phyloP scores from a whole-genome alignment of 2,797 vertebrate species.

The Adelosebastes latens region DNA sequence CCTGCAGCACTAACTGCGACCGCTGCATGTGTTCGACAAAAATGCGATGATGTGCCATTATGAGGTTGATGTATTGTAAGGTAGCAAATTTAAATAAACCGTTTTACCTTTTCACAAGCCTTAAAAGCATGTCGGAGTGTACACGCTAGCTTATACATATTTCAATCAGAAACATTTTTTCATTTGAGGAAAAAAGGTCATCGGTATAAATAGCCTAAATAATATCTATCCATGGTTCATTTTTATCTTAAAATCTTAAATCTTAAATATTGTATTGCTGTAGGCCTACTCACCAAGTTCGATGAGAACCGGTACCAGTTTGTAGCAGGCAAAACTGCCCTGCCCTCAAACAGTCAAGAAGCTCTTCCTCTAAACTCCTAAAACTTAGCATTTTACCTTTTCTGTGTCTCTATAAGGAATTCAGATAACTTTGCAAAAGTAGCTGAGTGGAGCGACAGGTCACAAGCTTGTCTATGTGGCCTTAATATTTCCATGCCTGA shows the following conservation, averaged over 20 bases:
- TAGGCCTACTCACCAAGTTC: not conserved
- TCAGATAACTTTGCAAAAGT: not conserved
- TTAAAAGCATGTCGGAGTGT: not conserved
- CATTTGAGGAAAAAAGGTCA: not conserved
- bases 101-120: not conserved
- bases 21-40: not conserved
- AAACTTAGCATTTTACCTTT: not conserved
- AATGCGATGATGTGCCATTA: not conserved
- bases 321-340: not conserved
- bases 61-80: not conserved
- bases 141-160: not conserved
- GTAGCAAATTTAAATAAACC: not conserved
- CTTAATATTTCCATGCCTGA: too few species aligned
- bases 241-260: not conserved
- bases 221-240: too few species aligned
- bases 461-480: not conserved
- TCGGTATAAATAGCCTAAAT: too few species aligned
- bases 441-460: not conserved
- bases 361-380: not conserved
- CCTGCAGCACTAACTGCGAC: not conserved
- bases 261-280: not conserved
- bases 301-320: too few species aligned
- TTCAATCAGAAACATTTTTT: not conserved
- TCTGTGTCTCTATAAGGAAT: not conserved
- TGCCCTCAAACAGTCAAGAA: not conserved